Conservation (phyloP, 2,888 invertebrate species). For the Protonemura montana region DNA sequence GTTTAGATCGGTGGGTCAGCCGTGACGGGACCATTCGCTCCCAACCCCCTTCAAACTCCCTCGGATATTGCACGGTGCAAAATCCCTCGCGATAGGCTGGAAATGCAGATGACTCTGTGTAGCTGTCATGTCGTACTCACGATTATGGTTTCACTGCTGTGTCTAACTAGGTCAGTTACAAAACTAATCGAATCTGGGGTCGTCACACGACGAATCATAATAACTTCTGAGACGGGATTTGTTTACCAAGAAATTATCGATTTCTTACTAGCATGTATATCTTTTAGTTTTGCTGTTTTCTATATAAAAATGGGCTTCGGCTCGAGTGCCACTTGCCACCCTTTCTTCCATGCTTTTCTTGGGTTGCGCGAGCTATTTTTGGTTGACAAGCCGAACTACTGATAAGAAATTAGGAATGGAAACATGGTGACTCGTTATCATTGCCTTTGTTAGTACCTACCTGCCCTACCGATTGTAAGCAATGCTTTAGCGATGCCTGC, state of each 20-base stretch:
- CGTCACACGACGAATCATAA: not conserved
- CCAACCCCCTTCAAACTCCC: not conserved
- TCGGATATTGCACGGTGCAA: no score
- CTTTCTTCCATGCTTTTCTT: no score
- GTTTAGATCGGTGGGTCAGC: not conserved
- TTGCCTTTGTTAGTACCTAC: not conserved
- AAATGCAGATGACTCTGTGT: not conserved
- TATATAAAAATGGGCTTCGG: not conserved
- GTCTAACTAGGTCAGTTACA: slow-evolving; percentile 32
- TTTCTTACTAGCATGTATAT: not conserved
- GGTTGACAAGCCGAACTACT: not conserved
- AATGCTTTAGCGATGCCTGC: not conserved
- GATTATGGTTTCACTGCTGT: slow-evolving; percentile 16
- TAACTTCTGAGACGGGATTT: not conserved
- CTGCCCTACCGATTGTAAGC: not conserved
- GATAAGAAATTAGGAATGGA: not conserved
- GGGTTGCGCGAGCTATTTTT: not conserved
- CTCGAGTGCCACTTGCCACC: not conserved
- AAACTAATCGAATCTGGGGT: slow-evolving; percentile 2
- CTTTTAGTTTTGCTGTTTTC: not conserved
- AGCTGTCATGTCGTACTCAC: not conserved
- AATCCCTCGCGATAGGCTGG: not conserved
- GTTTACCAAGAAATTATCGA: not conserved
- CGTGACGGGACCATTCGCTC: no score
- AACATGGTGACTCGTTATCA: not conserved